Conservation (phyloP, 2,797 vertebrate genomes). For the Hemitrygon akajei region DNA sequence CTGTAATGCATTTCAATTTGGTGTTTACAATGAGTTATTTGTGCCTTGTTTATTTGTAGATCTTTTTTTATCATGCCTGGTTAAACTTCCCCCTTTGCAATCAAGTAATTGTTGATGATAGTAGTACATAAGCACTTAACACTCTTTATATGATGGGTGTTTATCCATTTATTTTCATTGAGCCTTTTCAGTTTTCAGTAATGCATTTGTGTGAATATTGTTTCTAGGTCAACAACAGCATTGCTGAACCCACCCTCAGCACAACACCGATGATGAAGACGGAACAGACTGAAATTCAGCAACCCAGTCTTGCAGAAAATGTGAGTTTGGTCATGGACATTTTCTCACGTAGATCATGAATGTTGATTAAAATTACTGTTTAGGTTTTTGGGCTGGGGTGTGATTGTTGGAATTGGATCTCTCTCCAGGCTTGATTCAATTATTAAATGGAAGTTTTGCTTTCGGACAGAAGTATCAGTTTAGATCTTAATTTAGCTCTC, state of each 20-base stretch:
- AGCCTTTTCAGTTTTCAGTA: not conserved
- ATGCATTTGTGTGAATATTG: not conserved
- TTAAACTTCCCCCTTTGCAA: not conserved
- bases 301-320: constrained; percentile 47
- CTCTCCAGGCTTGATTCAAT: not conserved
- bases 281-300: not conserved
- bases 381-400: not conserved
- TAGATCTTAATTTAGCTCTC: not conserved
- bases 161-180: not conserved
- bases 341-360: not conserved
- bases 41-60: not conserved
- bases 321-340: constrained; percentile 43
- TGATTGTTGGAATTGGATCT: too few relatives aligned
- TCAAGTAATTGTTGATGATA: not conserved
- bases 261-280: not conserved
- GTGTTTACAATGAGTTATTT: not conserved
- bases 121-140: not conserved
- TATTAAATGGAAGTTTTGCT: not conserved
- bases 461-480: not conserved
- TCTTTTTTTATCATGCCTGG: not conserved
- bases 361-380: not conserved
- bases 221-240: not conserved
- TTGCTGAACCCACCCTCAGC: not conserved
- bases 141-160: not conserved
- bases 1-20: not conserved